Evolutionary conservation across 2,113 vertebrate genomes (phyloP).

Genomic region (Phrynosoma blainvillii): DNA sequence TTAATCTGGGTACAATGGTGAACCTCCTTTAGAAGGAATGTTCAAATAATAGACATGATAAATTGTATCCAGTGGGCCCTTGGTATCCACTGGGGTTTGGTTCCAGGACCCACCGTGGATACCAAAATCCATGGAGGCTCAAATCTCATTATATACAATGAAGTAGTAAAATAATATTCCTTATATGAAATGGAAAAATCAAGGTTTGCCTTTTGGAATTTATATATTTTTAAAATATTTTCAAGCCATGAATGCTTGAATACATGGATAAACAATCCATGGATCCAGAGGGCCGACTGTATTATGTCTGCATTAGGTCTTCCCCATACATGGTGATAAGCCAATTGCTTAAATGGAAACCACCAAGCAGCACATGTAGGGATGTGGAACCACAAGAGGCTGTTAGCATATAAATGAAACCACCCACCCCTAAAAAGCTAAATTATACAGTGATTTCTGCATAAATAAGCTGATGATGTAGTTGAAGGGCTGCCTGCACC

Average conservation of each 20-base stretch:
- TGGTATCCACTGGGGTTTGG: too few species aligned
- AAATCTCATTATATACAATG: too few species aligned
- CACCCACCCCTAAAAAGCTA: not conserved
- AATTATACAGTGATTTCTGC: not conserved
- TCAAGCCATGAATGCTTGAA: too few species aligned
- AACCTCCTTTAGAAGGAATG: not conserved
- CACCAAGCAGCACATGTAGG: not conserved
- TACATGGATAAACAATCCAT: too few species aligned
- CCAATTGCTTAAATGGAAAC: not conserved
- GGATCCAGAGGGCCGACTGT: too few species aligned
- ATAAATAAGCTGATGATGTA: not conserved
- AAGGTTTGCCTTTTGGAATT: too few species aligned
- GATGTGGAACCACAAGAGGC: not conserved
- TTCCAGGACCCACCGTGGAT: too few species aligned
- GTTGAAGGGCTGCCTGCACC: conserved; percentile 8
- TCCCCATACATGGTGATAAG: not conserved
- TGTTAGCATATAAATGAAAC: not conserved
- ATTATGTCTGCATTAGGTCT: not conserved
- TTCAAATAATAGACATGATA: not conserved
- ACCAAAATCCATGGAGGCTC: too few species aligned
- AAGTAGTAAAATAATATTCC: too few species aligned
- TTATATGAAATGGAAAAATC: too few species aligned
- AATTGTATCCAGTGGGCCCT: not conserved
- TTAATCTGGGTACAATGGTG: not conserved
- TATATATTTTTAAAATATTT: too few species aligned